Evolutionary conservation across 2,113 vertebrate genomes (phyloP).

Genomic region (Procapra przewalskii): DNA sequence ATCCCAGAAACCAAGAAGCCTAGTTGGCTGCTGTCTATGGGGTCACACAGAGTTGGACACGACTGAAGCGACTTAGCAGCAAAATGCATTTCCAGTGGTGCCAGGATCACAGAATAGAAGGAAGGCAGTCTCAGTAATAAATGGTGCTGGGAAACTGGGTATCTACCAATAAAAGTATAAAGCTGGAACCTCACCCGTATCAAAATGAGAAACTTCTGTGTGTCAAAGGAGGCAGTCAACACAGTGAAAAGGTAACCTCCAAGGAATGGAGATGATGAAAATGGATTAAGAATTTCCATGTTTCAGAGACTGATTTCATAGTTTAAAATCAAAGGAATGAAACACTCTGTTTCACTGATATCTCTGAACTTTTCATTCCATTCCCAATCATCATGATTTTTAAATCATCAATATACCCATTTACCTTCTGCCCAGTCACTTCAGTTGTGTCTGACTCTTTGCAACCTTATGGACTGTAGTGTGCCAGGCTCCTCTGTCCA

Average conservation of each 20-base stretch:
- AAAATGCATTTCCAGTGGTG: neutral
- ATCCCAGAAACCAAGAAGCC: no score
- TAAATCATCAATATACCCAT: neutral
- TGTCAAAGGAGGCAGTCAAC: neutral
- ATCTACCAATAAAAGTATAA: neutral
- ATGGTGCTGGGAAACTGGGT: neutral
- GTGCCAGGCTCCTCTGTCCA: neutral
- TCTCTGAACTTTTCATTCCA: neutral
- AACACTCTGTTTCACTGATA: neutral
- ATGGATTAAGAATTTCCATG: neutral
- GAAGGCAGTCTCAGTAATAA: neutral
- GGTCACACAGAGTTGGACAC: no score
- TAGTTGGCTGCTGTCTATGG: no score
- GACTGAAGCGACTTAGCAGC: no score
- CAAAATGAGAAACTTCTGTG: neutral
- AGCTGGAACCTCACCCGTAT: neutral
- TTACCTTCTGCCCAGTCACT: neutral
- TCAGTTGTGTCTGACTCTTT: neutral
- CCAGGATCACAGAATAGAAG: neutral
- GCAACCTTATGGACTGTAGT: neutral
- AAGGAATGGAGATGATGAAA: neutral
- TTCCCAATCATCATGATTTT: neutral
- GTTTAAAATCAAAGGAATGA: neutral
- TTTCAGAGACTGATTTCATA: neutral
- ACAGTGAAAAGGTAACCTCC: neutral